Percentiles rank a stretch among this genome's conserved stretches.
Evolutionary conservation across 2,888 invertebrate species (phyloP).

Genomic region (Anthophora plumipes): DNA sequence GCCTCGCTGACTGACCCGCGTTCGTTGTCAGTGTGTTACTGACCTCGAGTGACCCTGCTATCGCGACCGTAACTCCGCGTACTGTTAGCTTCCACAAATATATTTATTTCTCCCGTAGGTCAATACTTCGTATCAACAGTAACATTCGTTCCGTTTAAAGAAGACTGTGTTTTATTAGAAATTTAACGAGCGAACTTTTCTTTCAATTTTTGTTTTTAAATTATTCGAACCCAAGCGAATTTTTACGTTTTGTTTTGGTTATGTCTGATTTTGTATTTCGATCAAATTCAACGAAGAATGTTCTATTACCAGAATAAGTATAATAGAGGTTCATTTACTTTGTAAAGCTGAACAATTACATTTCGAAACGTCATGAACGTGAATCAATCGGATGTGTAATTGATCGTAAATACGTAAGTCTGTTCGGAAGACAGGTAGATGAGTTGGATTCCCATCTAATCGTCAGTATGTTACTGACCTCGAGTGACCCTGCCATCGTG

Average conservation of each 20-base stretch:
- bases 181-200: not conserved
- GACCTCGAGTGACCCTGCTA: constrained; percentile 84
- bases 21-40: constrained; percentile 83
- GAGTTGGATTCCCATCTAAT: constrained; percentile 42
- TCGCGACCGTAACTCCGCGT: constrained; percentile 78
- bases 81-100: constrained; percentile 79
- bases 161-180: not conserved
- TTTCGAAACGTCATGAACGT: not conserved
- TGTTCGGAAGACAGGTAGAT: constrained; percentile 34
- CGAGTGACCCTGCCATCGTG: constrained; percentile 82
- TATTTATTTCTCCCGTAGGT: constrained; percentile 55
- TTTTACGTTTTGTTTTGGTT: not conserved
- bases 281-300: not conserved
- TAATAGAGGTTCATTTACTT: not conserved
- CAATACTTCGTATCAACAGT: not conserved
- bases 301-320: not conserved
- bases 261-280: not conserved
- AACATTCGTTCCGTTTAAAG: not conserved
- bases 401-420: not conserved
- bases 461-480: constrained; percentile 84
- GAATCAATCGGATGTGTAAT: constrained; percentile 14
- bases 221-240: not conserved
- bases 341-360: not conserved
- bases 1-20: constrained; percentile 56
- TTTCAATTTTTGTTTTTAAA: not conserved